These are phyloP conservation scores for Patiria miniata DNA, from an alignment of 35 echinoderm and acorn worm genomes.

Conservation along the genomic window DNA sequence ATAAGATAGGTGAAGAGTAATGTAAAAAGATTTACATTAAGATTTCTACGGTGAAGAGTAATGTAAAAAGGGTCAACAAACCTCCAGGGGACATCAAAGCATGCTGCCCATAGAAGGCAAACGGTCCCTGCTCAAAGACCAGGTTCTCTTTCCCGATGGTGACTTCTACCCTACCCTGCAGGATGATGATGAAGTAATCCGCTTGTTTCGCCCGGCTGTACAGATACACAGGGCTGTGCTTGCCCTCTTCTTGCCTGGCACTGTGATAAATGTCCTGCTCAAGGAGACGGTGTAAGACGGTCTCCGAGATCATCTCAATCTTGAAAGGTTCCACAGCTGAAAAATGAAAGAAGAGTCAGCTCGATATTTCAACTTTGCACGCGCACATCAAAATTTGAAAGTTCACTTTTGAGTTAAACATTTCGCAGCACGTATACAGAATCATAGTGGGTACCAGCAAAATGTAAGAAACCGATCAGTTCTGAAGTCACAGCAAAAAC, in stretches of 20 bases:
- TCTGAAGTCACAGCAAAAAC: no score
- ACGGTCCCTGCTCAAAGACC: constrained; percentile 93
- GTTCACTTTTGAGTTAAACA: no score
- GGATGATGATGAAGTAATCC: constrained; percentile 89
- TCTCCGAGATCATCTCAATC: constrained; percentile 84
- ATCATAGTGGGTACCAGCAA: no score
- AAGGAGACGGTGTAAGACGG: constrained; percentile 82
- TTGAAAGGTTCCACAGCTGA: constrained; percentile 90
- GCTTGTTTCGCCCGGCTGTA: constrained; percentile 66
- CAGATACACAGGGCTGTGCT: constrained; percentile 57
- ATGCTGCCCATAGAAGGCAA: constrained; percentile 87
- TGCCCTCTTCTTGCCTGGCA: constrained; percentile 27
- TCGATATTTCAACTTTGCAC: no score
- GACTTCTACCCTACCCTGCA: constrained; percentile 91
- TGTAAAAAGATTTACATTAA: no score
- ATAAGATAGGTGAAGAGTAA: no score
- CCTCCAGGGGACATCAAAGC: constrained; percentile 50
- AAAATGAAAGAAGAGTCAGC: constrained; percentile 5
- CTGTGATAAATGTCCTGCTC: constrained; percentile 82
- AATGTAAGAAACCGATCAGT: no score
- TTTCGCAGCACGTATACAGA: no score
- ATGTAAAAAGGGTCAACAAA: not conserved
- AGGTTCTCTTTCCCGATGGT: constrained; percentile 92
- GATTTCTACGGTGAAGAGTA: no score
- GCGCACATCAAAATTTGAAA: no score